A percentile compares a stretch with the other conserved stretches of the same genome.
These are phyloP conservation scores for Leuciscus waleckii DNA, from an alignment of 2,797 vertebrate species.

Conservation along the genomic window DNA sequence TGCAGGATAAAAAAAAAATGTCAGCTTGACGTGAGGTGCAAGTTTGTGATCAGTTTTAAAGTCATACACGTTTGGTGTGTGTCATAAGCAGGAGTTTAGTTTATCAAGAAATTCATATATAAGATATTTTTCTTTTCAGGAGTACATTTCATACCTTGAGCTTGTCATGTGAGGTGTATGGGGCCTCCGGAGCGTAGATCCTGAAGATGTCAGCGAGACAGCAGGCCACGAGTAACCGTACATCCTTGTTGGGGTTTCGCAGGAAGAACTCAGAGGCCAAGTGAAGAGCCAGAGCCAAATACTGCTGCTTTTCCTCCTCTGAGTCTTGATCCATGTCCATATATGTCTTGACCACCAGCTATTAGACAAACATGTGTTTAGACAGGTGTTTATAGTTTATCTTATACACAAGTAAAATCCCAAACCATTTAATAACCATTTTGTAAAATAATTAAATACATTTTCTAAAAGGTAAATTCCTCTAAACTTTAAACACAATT, in stretches of 20 bases:
- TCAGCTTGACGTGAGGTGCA: background rate
- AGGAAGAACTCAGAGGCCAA: slow-evolving; percentile 99
- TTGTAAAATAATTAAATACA: background rate
- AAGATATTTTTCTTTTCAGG: background rate
- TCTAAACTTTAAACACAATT: background rate
- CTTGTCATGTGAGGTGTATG: slow-evolving; percentile 98
- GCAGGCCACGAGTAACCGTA: slow-evolving; percentile 96
- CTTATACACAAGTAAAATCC: background rate
- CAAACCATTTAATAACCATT: background rate
- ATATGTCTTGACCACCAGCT: slow-evolving; percentile 99
- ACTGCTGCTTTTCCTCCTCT: slow-evolving; percentile 99
- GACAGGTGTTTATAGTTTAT: slow-evolving; percentile 11
- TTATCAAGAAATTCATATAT: background rate
- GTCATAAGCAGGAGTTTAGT: background rate
- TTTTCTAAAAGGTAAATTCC: background rate
- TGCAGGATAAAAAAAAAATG: background rate
- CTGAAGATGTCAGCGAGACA: slow-evolving; percentile 99
- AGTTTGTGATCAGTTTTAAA: background rate
- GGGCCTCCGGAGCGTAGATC: slow-evolving; percentile 98
- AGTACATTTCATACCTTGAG: slow-evolving; percentile 86
- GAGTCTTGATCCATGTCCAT: slow-evolving; percentile 99
- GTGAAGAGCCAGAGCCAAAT: slow-evolving; percentile 95
- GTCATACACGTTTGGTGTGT: background rate
- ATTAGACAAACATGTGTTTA: slow-evolving; percentile 36
- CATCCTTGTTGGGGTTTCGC: slow-evolving; percentile 99